Evolutionary conservation across 2,888 invertebrate genomes (phyloP).

Genomic region (Luperina testacea): DNA sequence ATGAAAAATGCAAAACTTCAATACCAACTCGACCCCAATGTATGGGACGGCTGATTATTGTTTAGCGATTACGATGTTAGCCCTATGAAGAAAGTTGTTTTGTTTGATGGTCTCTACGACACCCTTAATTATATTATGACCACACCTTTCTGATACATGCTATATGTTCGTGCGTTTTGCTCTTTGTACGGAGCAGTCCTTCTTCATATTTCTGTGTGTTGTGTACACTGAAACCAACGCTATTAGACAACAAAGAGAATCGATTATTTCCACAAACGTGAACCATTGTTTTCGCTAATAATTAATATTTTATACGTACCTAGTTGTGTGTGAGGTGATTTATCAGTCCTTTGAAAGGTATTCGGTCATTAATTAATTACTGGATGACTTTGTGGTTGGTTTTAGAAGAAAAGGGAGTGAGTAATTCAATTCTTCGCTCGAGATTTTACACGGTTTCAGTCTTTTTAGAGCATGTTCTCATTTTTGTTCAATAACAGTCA

Average conservation of each 20-base stretch:
- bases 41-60: no score
- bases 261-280: conserved; percentile 71
- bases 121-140: not conserved
- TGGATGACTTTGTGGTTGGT: conserved; percentile 19
- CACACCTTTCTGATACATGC: not conserved
- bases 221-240: conserved; percentile 71
- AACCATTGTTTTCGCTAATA: conserved; percentile 69
- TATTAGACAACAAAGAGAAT: conserved; percentile 81
- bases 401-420: not conserved
- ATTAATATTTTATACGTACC: conserved; percentile 57
- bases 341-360: conserved; percentile 48
- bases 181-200: not conserved
- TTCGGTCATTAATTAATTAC: conserved; percentile 21
- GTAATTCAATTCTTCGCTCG: not conserved
- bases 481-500: not conserved
- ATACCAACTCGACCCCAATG: no score
- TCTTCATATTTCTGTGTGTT: conserved; percentile 53
- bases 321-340: conserved; percentile 31
- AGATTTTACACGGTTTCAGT: not conserved
- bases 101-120: not conserved
- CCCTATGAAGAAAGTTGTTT: not conserved
- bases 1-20: no score
- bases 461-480: not conserved
- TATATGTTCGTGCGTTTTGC: not conserved
- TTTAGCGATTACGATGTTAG: not conserved